Evolutionary conservation across 2,797 vertebrate species (phyloP).

Genomic region (Hylomyscus alleni): DNA sequence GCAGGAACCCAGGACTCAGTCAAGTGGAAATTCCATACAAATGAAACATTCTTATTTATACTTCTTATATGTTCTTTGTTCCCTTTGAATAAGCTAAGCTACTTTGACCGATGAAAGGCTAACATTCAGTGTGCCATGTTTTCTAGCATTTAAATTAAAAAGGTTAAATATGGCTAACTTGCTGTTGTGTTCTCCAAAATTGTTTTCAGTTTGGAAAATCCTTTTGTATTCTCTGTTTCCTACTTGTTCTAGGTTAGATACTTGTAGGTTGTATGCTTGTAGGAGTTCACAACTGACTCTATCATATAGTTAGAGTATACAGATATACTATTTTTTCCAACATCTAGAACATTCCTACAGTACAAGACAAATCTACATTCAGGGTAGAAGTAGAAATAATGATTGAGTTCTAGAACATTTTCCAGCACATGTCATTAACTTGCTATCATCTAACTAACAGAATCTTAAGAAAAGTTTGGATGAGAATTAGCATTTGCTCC

Average conservation of each 20-base stretch:
- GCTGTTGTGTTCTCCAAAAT: neutral
- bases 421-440: neutral
- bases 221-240: neutral
- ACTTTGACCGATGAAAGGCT: neutral
- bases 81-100: neutral
- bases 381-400: neutral
- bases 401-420: constrained; percentile 14
- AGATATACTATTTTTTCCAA: neutral
- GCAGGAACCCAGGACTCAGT: constrained; percentile 16
- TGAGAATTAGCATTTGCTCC: neutral
- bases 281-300: neutral
- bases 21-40: neutral
- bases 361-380: constrained; percentile 24
- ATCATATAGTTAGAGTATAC: neutral
- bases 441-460: neutral
- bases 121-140: neutral
- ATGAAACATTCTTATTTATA: constrained; percentile 30
- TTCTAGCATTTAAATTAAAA: constrained; percentile 17
- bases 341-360: neutral
- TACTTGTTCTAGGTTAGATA: constrained; percentile 23
- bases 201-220: neutral
- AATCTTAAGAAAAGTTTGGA: neutral
- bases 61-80: neutral
- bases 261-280: neutral
- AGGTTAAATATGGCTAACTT: neutral